Conservation (phyloP, 1,140 invertebrate genomes). For the Stenopsyche tienmushanensis region DNA sequence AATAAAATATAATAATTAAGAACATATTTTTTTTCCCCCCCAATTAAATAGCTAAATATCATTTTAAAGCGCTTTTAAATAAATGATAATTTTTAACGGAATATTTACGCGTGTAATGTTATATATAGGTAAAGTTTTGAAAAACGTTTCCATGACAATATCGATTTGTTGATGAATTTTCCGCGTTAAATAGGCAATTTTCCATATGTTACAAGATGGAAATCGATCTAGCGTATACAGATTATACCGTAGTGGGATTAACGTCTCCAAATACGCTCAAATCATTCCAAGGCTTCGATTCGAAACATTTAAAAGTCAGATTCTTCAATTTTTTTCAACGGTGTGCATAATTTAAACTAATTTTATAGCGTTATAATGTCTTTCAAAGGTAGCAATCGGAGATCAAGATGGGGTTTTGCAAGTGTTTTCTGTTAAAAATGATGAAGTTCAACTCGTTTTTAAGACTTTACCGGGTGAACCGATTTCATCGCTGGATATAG, state of each 20-base stretch:
- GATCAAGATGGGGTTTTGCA: constrained; percentile 38
- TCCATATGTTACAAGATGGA: constrained; percentile 32
- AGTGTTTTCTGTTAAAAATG: constrained; percentile 37
- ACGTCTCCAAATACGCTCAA: constrained; percentile 35
- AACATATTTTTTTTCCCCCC: too few relatives aligned
- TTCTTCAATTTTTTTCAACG: background rate
- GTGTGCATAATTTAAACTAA: background rate
- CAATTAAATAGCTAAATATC: too few relatives aligned
- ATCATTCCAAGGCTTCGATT: constrained; percentile 24
- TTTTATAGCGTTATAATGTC: background rate
- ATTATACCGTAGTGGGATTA: constrained; percentile 35
- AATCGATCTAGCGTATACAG: constrained; percentile 33
- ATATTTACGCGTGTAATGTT: too few relatives aligned
- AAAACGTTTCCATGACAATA: constrained; percentile 23
- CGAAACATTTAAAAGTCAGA: constrained; percentile 33
- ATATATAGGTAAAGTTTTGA: too few relatives aligned
- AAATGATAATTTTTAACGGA: too few relatives aligned
- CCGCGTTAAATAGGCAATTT: too few relatives aligned
- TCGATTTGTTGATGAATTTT: constrained; percentile 17
- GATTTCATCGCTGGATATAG: constrained; percentile 35
- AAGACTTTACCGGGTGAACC: constrained; percentile 40
- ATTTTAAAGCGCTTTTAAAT: too few relatives aligned
- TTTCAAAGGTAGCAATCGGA: constrained; percentile 31
- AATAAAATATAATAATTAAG: background rate
- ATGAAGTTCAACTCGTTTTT: constrained; percentile 36